Conservation (phyloP, 2,797 vertebrate species). For the Gambelia wislizenii region DNA sequence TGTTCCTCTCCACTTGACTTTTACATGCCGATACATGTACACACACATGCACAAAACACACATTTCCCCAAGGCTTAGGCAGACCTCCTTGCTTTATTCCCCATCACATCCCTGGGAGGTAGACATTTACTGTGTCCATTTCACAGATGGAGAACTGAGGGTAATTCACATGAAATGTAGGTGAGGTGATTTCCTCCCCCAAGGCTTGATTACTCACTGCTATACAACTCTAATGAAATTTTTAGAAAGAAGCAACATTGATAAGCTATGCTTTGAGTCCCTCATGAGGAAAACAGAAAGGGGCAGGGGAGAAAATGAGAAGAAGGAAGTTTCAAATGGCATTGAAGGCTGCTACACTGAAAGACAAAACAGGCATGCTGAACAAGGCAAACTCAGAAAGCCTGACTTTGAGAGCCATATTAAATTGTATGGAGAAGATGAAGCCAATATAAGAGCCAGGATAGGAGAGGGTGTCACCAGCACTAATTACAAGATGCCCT, state of each 20-base stretch:
- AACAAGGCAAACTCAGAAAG: background rate
- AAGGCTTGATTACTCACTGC: background rate
- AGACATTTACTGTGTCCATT: background rate
- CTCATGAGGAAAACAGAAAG: background rate
- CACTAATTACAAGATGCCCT: background rate
- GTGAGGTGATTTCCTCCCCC: background rate
- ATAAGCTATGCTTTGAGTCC: background rate
- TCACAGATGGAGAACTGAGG: background rate
- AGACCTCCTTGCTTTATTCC: background rate
- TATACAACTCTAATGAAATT: background rate
- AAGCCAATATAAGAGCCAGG: background rate
- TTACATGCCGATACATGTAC: background rate
- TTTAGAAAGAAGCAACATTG: background rate
- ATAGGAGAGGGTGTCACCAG: background rate
- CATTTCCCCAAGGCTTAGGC: background rate
- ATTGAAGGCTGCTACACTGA: background rate
- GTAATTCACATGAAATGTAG: background rate
- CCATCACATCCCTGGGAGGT: background rate
- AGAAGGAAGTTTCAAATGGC: background rate
- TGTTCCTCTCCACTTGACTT: background rate
- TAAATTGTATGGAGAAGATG: too few species aligned
- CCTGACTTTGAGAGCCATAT: background rate
- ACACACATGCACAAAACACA: background rate
- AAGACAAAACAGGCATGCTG: background rate
- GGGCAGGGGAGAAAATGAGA: too few species aligned